Base-by-base conservation (phyloP, 2,797 vertebrate species). In the Leucoraja ocellata region DNA sequence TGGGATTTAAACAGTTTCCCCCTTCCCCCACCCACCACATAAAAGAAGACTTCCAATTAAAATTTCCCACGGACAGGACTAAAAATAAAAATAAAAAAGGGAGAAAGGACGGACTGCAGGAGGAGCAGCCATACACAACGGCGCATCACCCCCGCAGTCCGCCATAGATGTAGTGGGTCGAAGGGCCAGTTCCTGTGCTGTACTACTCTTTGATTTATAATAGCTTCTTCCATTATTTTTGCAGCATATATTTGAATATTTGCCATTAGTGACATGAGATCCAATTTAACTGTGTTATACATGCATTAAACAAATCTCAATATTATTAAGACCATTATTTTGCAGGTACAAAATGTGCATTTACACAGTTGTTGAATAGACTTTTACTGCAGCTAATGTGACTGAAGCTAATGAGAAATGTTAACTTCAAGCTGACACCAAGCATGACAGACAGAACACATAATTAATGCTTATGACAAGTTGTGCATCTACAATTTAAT, bases 391-490 rank as follows among this genome's bases (percentile, higher is more conserved):
- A 73, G 71, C 71, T 21, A 73, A 86, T 63, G 83, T 61, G 58
- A 86, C 18, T 86, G 28, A 13, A 65, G 25, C 83, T 63, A 63
- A 63, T 63, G 25, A 14, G 13, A 86, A 63, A 23, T 25, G 11
- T 23, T 58, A 83, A 21, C 21, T 83, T 83, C 46, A 58, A 58
- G 83, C 5, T n/a, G 58, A n/a, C 25, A 6, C 81, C 81, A 32
- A 14, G 11, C 61, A 63, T 61, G 16, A 83, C 23, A n/a, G 28
- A 32, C 58, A 65, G 16, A n/a, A 58, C 28, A 18, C 13, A 65
- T 88, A 63, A 88, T 86, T 14, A 63, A 63, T 88, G 61, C 13
- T 88, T 18, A 65, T 88, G 83, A 86, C 21, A n/a, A 86, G 61
- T 4, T 63, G 61, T 58, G 2, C n/a, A 18, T 32, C 63, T 65